Evolutionary conservation across 2,797 vertebrate genomes (phyloP).

Genomic region (Gadopsis bispinosus): DNA sequence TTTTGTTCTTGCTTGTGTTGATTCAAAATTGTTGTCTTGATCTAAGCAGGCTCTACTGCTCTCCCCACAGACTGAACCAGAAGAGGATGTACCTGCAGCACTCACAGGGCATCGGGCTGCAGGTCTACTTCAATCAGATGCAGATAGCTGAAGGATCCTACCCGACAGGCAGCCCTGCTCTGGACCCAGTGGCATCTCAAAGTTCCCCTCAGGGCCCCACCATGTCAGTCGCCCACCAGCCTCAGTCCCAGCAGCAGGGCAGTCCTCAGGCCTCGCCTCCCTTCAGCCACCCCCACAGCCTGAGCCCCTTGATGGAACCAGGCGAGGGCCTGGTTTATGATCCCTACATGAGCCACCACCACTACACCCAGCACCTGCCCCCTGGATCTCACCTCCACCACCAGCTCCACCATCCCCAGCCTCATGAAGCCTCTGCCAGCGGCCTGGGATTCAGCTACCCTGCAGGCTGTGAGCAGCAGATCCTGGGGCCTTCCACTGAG

Average conservation of each 20-base stretch:
- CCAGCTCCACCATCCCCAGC: constrained; percentile 69
- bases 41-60: constrained; percentile 31
- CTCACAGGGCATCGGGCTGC: constrained; percentile 90
- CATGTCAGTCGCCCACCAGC: constrained; percentile 70
- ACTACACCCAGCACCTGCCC: constrained; percentile 73
- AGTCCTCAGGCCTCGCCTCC: constrained; percentile 71
- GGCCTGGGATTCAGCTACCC: constrained; percentile 85
- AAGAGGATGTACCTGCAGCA: constrained; percentile 97
- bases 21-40: constrained; percentile 19
- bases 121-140: constrained; percentile 98
- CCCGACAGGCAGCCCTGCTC: constrained; percentile 66
- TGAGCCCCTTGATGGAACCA: constrained; percentile 91
- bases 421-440: constrained; percentile 61
- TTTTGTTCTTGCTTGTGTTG: background rate
- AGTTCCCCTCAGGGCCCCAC: constrained; percentile 79
- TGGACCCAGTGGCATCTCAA: constrained; percentile 76
- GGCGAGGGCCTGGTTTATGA: constrained; percentile 87
- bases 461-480: constrained; percentile 82
- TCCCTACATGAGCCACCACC: constrained; percentile 87
- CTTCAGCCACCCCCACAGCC: constrained; percentile 80
- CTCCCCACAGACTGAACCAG: constrained; percentile 90
- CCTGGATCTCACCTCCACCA: constrained; percentile 70
- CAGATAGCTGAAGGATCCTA: constrained; percentile 94
- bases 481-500: constrained; percentile 71
- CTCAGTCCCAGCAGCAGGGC: constrained; percentile 74